These are phyloP conservation scores for Aphidoletes aphidimyza DNA, from an alignment of 2,888 invertebrate species.

Conservation along the genomic window DNA sequence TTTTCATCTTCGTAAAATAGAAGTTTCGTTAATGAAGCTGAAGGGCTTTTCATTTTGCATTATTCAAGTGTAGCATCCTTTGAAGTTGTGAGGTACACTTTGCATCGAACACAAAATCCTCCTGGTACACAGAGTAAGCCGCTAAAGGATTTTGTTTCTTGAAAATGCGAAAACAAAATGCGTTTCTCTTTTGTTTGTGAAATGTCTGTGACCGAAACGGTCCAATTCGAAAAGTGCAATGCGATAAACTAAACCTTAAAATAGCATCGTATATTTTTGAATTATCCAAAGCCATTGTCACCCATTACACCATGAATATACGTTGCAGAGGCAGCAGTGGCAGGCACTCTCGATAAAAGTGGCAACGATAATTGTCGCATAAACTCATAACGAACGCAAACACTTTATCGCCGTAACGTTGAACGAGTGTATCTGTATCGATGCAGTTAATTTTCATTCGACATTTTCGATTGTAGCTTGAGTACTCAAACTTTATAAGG, in stretches of 20 bases:
- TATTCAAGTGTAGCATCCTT: neutral
- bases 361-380: conserved; percentile 49
- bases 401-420: neutral
- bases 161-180: neutral
- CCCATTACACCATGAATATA: neutral
- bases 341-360: conserved; percentile 25
- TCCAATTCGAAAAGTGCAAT: neutral
- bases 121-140: too few species aligned
- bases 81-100: too few species aligned
- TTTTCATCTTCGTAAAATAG: neutral
- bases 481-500: conserved; percentile 36
- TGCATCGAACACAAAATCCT: too few species aligned
- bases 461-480: conserved; percentile 45
- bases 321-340: too few species aligned
- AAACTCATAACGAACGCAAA: conserved; percentile 45
- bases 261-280: conserved; percentile 51
- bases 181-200: neutral
- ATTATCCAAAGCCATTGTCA: conserved; percentile 39
- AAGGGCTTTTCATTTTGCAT: neutral
- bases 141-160: neutral
- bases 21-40: conserved; percentile 1
- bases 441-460: conserved; percentile 49
- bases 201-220: neutral
- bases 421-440: neutral
- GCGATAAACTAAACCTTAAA: neutral